Base-by-base conservation (phyloP, 2,113 vertebrate species). In the Baryphthengus martii region DNA sequence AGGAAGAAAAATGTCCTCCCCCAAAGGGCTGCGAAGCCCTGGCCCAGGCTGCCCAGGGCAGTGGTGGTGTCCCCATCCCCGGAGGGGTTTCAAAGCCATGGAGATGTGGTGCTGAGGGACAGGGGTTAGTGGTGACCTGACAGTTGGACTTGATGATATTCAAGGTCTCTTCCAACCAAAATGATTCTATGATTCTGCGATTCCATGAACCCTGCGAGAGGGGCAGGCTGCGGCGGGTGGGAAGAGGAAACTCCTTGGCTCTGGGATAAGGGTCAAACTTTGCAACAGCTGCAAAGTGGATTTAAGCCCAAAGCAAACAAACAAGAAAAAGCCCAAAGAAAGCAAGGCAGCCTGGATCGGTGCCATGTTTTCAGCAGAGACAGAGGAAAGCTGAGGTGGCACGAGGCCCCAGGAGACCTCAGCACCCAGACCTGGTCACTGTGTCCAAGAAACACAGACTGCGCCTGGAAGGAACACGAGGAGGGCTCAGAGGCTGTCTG, bases 231-330 rank as follows among this genome's bases (percentile, higher is more conserved):
- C 1, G 6, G 17, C 0, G 33, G 76, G 37, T 1, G 15, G 50
- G 82, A 56, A 79, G 62, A 86, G 56, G 89, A 92, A 92, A 85
- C 92, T 76, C 91, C 87, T 67, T 3, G 10, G 63, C 85, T 79
- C 58, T 4, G 24, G 24, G 58, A 55, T 24, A 65, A 62, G 67
- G 62, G 76, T 77, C 63, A 84, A 84, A 40, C 2, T 0, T 53
- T 77, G 49, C 75, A 53, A 53, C 88, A 85, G 82, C 76, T 83
- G 88, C 50, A 21, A 40, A 73, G 25, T 10, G 55, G 45, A 33
- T 77, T 70, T 21, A 14, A 83, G 94, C 92, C 92, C 88, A 93
- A 71, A 39, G 55, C 63, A 92, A 92, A 59, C 52, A 78, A 80
- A 66, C 42, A 47, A 31, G 26, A 42, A 24, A 55, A 88, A 71